Conservation (phyloP, 1,140 invertebrate species). For the Sitodiplosis mosellana region DNA sequence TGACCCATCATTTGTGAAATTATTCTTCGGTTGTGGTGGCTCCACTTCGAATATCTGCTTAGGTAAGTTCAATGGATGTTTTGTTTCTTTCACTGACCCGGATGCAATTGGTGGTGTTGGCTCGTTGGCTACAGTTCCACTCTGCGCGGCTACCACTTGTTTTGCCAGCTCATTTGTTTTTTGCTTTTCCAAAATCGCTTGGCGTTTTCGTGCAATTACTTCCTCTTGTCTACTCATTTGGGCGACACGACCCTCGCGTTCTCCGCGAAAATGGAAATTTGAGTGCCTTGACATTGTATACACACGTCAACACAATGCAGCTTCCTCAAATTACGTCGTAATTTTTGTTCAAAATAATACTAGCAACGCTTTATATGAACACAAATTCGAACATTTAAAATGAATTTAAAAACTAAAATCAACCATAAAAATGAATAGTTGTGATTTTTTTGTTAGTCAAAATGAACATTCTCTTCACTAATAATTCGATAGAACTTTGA, state of each 20-base stretch:
- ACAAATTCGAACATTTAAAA: no score
- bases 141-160: slow-evolving; percentile 22
- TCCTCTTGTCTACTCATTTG: slow-evolving; percentile 58
- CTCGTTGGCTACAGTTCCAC: slow-evolving; percentile 14
- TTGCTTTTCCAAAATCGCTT: slow-evolving; percentile 48
- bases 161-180: slow-evolving; percentile 32
- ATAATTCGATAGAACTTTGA: no score
- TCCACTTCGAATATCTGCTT: slow-evolving; percentile 10
- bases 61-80: background rate
- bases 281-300: no score
- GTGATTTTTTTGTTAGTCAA: no score
- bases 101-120: slow-evolving; percentile 12
- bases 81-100: background rate
- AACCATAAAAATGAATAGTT: no score
- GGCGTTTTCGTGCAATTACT: slow-evolving; percentile 54
- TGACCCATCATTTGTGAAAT: slow-evolving; percentile 56
- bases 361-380: no score
- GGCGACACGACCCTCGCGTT: slow-evolving; percentile 26
- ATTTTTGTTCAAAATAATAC: no score
- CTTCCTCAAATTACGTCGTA: no score
- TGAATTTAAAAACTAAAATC: no score
- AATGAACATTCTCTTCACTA: no score
- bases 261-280: no score
- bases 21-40: slow-evolving; percentile 21
- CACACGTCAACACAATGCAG: no score